phyloP scores from a whole-genome alignment of 2,797 vertebrate species.

The Hylomyscus alleni region DNA sequence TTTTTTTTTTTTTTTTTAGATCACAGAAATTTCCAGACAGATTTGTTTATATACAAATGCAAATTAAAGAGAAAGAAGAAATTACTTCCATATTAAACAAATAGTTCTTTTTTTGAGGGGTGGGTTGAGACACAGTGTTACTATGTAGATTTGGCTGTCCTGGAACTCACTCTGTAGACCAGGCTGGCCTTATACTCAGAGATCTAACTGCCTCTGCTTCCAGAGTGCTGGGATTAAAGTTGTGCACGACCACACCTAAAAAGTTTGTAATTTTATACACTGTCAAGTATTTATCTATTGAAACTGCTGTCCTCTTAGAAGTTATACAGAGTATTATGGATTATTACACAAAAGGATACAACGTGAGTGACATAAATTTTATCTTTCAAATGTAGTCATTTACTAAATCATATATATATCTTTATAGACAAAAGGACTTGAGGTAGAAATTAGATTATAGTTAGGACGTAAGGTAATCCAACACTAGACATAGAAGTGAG shows the following conservation, averaged over 20 bases:
- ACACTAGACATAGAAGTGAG: background rate
- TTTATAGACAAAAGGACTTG: constrained; percentile 40
- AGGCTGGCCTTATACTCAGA: background rate
- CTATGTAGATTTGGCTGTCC: background rate
- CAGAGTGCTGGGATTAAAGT: background rate
- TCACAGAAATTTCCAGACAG: constrained; percentile 53
- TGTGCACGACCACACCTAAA: background rate
- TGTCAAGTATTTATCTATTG: background rate
- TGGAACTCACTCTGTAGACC: background rate
- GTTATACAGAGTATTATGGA: background rate
- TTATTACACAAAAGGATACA: constrained; percentile 40
- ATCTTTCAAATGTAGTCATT: constrained; percentile 49
- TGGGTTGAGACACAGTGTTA: background rate
- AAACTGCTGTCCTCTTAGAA: constrained; percentile 45
- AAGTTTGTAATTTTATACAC: constrained; percentile 23
- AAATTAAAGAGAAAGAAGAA: constrained; percentile 53
- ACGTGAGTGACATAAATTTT: constrained; percentile 31
- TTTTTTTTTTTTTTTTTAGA: background rate
- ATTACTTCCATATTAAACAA: background rate
- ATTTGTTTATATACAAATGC: constrained; percentile 52
- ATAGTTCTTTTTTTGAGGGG: background rate
- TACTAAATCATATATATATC: constrained; percentile 12
- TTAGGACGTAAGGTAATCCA: background rate
- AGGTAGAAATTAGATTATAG: constrained; percentile 33
- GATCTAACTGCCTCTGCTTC: background rate